Base-by-base conservation (phyloP, 1,140 invertebrate species). In the Onthophagus taurus region DNA sequence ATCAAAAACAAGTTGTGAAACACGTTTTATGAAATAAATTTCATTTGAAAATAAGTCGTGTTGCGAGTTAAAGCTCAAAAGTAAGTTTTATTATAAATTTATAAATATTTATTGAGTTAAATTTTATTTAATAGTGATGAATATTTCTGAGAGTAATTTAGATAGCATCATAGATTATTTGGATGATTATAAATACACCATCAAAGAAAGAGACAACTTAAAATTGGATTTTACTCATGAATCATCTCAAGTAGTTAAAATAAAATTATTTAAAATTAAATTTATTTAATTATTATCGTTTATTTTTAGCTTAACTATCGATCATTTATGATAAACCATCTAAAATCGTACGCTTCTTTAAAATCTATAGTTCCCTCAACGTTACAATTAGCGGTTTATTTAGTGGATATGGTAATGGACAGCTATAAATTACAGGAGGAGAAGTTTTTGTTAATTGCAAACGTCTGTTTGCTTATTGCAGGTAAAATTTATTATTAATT, bases 321-420 rank as follows among this genome's bases (percentile, higher is more conserved):
- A 26, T 7, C 23, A 26, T 7, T 7, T 26, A 7, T 26, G n/a
- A n/a, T 26, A 26, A 26, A 54, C 5, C 64, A 62, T 49, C 29
- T 68, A n/a, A 54, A 52, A 44, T 45, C 53, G 24, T 36, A 58
- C 19, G 58, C 59, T 21, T 56, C 62, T 4, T 54, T 66, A 23
- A 54, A 64, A 26, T 54, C 61, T 8, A 47, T 72, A 11, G 64
- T 53, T 17, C 49, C 56, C 18, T 60, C 60, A 11, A 64, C 69
- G 8, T 50, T 71, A 8, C 72, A 75, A 58, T 52, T 75, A 26
- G 67, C 70, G 19, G 59, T 73, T 16, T 66, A 72, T 52, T 43
- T 76, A 1, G 34, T 75, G 24, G 73, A 76, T 49, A 58, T 65
- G 23, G 75, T 74, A 50, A 73, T 75, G 72, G 73, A 76, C 51